Percentiles rank a stretch among this genome's conserved stretches.
Evolutionary conservation across 37 sponge, comb jelly and placozoan genomes (phyloP).

Genomic region (Aplysina aerophoba): DNA sequence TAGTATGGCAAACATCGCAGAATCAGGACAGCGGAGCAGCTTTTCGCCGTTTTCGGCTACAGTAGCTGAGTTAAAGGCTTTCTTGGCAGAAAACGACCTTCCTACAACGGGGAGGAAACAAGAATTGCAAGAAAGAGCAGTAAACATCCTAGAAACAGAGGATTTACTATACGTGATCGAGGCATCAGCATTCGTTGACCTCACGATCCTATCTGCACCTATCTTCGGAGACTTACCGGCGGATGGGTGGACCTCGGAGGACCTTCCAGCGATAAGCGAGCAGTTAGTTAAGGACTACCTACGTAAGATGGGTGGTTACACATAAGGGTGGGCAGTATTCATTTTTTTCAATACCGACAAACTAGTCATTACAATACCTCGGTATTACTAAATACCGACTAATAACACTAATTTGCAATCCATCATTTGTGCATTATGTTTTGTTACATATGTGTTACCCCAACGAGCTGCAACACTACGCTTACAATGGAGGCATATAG

Average conservation of each 20-base stretch:
- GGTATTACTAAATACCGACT: no score
- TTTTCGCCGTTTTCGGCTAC: neutral
- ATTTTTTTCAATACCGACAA: no score
- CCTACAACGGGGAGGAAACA: conserved; percentile 27
- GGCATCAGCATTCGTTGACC: conserved; percentile 15
- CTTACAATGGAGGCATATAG: no score
- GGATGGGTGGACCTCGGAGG: conserved; percentile 16
- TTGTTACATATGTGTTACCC: no score
- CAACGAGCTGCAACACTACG: no score
- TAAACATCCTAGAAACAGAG: conserved; percentile 29
- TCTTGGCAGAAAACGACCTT: conserved; percentile 4
- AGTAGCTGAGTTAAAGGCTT: conserved; percentile 30
- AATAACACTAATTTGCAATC: no score
- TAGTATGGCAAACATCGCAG: no score
- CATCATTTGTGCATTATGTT: no score
- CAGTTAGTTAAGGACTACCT: neutral
- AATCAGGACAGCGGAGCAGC: no score
- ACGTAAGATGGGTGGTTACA: conserved; percentile 15
- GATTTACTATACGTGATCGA: conserved; percentile 31
- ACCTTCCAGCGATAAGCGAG: conserved; percentile 28
- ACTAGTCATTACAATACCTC: no score
- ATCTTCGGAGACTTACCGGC: conserved; percentile 24
- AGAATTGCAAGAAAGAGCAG: conserved; percentile 9
- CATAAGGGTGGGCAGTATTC: no score
- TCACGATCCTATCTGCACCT: conserved; percentile 6